Conservation (phyloP, 2,113 vertebrate species). For the Bagarius yarrelli region DNA sequence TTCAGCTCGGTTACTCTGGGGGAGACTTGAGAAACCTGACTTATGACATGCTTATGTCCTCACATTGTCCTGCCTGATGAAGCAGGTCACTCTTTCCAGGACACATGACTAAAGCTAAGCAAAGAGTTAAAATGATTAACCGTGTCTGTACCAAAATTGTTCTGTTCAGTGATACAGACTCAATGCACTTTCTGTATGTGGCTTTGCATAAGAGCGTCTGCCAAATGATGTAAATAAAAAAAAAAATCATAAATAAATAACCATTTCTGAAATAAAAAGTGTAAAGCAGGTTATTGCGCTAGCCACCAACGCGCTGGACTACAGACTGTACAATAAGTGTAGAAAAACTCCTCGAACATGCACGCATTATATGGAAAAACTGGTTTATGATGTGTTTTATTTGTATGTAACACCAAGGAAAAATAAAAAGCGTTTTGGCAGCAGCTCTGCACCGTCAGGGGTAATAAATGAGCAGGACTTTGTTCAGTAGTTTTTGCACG, state of each 20-base stretch:
- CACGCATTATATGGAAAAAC: not conserved
- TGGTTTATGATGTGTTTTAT: not conserved
- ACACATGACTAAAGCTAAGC: not conserved
- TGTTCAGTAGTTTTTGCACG: constrained; percentile 50
- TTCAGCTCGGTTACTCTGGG: not conserved
- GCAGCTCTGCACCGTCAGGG: constrained; percentile 14
- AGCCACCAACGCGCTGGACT: too few relatives aligned
- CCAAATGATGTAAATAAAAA: too few relatives aligned
- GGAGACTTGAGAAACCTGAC: not conserved
- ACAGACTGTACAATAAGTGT: not conserved
- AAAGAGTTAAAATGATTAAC: not conserved
- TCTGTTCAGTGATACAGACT: too few relatives aligned
- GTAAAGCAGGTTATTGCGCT: too few relatives aligned
- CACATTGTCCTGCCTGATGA: too few relatives aligned
- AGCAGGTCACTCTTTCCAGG: not conserved
- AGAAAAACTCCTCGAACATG: not conserved
- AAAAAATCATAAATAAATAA: too few relatives aligned
- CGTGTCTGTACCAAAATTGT: not conserved
- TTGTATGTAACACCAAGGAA: not conserved
- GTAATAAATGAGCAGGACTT: constrained; percentile 71
- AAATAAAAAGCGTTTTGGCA: not conserved
- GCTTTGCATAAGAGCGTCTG: too few relatives aligned
- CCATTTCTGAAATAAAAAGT: too few relatives aligned
- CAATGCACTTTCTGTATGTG: too few relatives aligned
- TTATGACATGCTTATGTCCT: too few relatives aligned